Evolutionary conservation across 2,797 vertebrate species (phyloP), one percentile per base, ranked within the genome.

Genomic region (Helarctos malayanus): DNA sequence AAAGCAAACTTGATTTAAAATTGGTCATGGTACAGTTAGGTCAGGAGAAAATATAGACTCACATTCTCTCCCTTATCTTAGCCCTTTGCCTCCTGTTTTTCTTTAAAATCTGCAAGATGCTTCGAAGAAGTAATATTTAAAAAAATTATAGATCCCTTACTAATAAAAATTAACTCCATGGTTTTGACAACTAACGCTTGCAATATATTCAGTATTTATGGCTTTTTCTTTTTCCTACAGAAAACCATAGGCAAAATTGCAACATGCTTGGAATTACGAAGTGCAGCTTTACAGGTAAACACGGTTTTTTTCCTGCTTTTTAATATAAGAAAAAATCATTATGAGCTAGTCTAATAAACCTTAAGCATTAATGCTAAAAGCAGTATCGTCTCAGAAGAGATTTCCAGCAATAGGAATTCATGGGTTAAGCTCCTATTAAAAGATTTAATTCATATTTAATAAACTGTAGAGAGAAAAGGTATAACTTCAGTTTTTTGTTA

Each of bases 251-350:
- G 99, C 94, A 99, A 99, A 98, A 99, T 99, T 98, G 99, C 99
- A 98, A 99, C 99, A 99, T 99, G 99, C 96, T 99, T 99, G 98
- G 99, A 99, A 98, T 99, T 99, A 99, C 99, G 99, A 98, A 99
- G 99, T 95, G 99, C 99, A 96, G 99, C 99, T 98, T 98, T 99
- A 98, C 99, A 99, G 99, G 99, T 99, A 98, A 91, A 97, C 98
- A 25, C 3, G 5, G 1, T 29, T 68, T 35, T 78, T 76, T 71
- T 18, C 21, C 4, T 16, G 38, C 2, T 87, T 93, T 52, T 2
- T 89, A 61, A 38, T 56, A 49, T 38, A 86, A 81, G 57, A 32
- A 35, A 89, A 41, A 92, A 45, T 73, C 56, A 49, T 49, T 93
- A 19, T 87, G 47, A 59, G 47, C 80, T 61, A 45, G 54, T 91